phyloP scores from a whole-genome alignment of 2,888 invertebrate species.

The Acleris emargana region DNA sequence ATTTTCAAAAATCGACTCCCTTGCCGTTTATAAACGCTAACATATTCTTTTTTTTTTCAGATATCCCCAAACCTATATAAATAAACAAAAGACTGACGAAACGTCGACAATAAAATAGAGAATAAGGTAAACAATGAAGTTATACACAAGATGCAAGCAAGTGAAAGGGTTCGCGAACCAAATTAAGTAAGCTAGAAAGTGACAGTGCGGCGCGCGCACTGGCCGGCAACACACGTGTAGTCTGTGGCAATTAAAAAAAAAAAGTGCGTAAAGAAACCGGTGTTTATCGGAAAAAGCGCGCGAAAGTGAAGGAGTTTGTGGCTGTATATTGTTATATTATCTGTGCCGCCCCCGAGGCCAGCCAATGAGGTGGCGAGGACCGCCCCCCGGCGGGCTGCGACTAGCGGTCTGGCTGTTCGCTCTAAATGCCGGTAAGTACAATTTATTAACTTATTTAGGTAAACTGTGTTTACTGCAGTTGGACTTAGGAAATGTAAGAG shows the following conservation, averaged over 20 bases:
- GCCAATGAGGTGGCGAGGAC: constrained; percentile 73
- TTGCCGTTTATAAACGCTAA: too few relatives aligned
- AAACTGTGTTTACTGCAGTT: background rate
- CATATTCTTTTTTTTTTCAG: constrained; percentile 14
- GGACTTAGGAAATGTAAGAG: too few relatives aligned
- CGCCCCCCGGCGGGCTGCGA: constrained; percentile 67
- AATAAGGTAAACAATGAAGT: constrained; percentile 50
- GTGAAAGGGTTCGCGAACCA: constrained; percentile 46
- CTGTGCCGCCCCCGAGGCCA: constrained; percentile 64
- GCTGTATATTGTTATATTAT: constrained; percentile 63
- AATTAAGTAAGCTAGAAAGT: constrained; percentile 59
- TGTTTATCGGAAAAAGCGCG: constrained; percentile 31
- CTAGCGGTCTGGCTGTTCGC: constrained; percentile 61
- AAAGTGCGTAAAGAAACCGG: constrained; percentile 32
- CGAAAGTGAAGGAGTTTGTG: constrained; percentile 52
- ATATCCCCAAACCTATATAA: constrained; percentile 16
- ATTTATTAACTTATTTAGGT: constrained; percentile 42
- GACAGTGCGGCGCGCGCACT: constrained; percentile 57
- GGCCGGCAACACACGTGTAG: constrained; percentile 51
- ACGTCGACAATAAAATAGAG: constrained; percentile 53
- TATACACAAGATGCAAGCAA: constrained; percentile 46
- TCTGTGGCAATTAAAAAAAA: constrained; percentile 32
- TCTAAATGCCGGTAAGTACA: constrained; percentile 67
- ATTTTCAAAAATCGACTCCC: too few relatives aligned
- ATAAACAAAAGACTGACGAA: constrained; percentile 38